Evolutionary conservation across 2,113 vertebrate species (phyloP).

Genomic region (Fregetta grallaria): DNA sequence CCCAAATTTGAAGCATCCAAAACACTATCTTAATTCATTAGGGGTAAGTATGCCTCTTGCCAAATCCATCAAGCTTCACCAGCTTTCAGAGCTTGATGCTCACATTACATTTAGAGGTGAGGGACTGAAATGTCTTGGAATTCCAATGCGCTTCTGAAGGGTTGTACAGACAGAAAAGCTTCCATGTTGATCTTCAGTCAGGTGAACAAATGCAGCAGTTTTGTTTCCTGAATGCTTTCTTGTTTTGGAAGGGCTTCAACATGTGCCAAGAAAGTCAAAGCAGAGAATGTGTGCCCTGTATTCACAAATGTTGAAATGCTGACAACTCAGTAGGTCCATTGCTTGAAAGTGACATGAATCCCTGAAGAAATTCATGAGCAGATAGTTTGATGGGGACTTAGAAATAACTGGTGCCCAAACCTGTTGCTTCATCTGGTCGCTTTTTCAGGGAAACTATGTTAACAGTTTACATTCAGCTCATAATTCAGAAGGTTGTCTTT

Average conservation of each 20-base stretch:
- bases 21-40: not conserved
- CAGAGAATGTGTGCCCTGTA: not conserved
- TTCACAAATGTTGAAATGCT: not conserved
- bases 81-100: not conserved
- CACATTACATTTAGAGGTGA: not conserved
- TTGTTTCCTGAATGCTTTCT: not conserved
- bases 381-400: not conserved
- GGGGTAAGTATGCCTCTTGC: not conserved
- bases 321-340: not conserved
- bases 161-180: not conserved
- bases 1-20: not conserved
- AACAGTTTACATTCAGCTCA: not conserved
- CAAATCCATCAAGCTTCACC: not conserved
- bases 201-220: not conserved
- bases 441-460: not conserved
- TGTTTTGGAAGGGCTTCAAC: not conserved
- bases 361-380: not conserved
- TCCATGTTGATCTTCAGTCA: not conserved
- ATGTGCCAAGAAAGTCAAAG: not conserved
- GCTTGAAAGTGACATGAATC: not conserved
- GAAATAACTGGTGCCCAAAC: not conserved
- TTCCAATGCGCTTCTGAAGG: not conserved
- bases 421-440: not conserved
- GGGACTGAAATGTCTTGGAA: not conserved
- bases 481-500: not conserved